phyloP scores from a whole-genome alignment of 2,888 invertebrate species.

The Limnephilus rhombicus region DNA sequence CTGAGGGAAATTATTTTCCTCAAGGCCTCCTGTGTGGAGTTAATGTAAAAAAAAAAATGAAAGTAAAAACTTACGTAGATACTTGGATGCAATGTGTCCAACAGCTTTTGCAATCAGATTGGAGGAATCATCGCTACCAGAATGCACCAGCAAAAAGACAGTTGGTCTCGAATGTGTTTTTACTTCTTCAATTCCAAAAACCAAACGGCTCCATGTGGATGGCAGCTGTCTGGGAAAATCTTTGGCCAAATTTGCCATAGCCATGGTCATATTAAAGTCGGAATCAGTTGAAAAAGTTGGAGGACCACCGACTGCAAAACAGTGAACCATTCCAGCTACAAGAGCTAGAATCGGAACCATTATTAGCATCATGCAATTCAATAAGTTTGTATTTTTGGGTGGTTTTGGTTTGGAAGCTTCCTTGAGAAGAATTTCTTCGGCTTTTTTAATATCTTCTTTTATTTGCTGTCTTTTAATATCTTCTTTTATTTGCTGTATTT shows the following conservation, averaged over 20 bases:
- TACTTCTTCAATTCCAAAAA: slow-evolving; percentile 36
- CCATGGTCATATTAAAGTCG: background rate
- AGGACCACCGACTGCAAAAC: background rate
- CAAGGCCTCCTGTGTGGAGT: too few relatives aligned
- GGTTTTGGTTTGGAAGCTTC: background rate
- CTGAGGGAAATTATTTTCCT: too few relatives aligned
- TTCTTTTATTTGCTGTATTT: too few relatives aligned
- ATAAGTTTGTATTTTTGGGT: background rate
- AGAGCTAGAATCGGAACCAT: background rate
- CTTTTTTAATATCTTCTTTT: background rate
- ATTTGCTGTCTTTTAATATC: too few relatives aligned
- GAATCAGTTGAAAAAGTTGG: background rate
- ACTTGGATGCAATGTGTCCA: slow-evolving; percentile 41
- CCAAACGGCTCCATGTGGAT: slow-evolving; percentile 43
- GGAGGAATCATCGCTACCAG: background rate
- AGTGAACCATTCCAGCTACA: background rate
- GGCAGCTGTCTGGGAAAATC: slow-evolving; percentile 16
- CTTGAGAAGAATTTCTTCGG: background rate
- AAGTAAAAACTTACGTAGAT: slow-evolving; percentile 49
- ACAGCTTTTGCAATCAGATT: slow-evolving; percentile 25
- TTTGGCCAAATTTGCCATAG: background rate
- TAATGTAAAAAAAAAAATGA: too few relatives aligned
- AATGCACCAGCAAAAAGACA: slow-evolving; percentile 52
- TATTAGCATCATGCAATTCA: background rate
- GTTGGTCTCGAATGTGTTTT: slow-evolving; percentile 39